Base-by-base conservation (phyloP, 2,888 invertebrate species). In the Scaptomyza tumidula region DNA sequence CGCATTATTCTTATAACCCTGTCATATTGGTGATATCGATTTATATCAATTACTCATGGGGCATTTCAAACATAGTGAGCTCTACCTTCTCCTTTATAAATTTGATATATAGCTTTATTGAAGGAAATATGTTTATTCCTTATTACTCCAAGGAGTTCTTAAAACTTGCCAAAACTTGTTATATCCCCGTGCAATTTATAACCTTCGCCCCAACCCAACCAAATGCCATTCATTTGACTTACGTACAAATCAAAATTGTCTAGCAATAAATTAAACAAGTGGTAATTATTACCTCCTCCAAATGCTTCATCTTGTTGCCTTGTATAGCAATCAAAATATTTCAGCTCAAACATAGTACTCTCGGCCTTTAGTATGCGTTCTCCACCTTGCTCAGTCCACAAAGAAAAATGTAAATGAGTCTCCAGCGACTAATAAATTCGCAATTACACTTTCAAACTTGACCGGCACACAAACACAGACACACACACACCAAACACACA, bases 401-500 rank as follows among this genome's bases (percentile, higher is more conserved):
- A 72, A 66, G 75, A 81, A 73, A 75, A 78, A 80, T 79, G 80
- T 87, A 88, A 90, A 89, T 90, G 88, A 82, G 87, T 91, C 90
- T 91, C 90, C 68, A 73, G 90, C 82, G 90, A 80, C 89, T 84
- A 87, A 90, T 90, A 91, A 90, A 90, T 90, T 87, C 82, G 80
- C 88, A 78, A 88, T 86, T 85, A 89, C 86, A 83, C 88, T 73
- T 75, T 71, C 41, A 10, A 73, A 78, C 71, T 78, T 68, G 66
- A 68, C 83, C 78, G 48, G 54, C 55, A 64, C 52, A 53, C 52
- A 58, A 64, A 13, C 19, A 43, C 11, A 43, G 13, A 44, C 66
- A 13, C 19, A 43, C 11, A 43, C 19, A 44, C 6, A 44, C 7
- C 1, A 44, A 70, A 52, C 59, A 71, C 41, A 78, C 70, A 70